Percentiles rank a stretch among this genome's conserved stretches.
Evolutionary conservation across 2,888 invertebrate genomes (phyloP).

Genomic region (Macrosiphum euphorbiae): DNA sequence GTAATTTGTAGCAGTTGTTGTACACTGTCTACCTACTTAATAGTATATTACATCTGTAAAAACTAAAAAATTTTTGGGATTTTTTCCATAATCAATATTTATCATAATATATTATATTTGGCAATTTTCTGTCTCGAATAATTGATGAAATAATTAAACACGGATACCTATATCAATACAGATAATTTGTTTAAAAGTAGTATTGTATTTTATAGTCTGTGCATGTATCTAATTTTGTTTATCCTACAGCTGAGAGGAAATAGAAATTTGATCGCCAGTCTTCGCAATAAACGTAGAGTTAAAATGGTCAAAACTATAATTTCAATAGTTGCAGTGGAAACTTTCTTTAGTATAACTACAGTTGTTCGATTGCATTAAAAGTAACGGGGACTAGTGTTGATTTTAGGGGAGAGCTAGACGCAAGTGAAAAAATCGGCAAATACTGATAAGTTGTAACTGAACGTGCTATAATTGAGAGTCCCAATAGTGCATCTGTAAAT

Average conservation of each 20-base stretch:
- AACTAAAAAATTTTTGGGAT: neutral
- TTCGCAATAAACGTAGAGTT: neutral
- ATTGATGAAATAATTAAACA: neutral
- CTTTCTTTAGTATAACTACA: neutral
- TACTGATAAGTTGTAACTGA: neutral
- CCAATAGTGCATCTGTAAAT: neutral
- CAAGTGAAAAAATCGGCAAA: neutral
- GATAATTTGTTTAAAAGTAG: neutral
- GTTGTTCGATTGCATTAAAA: conserved; percentile 15
- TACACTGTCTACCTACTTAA: no score
- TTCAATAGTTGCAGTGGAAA: neutral
- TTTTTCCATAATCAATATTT: neutral
- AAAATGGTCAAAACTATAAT: neutral
- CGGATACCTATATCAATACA: neutral
- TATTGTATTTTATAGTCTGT: neutral
- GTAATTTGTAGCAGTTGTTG: no score
- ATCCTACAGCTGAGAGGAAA: neutral
- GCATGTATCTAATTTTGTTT: neutral
- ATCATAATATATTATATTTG: neutral
- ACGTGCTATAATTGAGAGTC: neutral
- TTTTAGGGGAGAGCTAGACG: neutral
- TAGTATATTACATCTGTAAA: neutral
- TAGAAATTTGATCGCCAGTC: neutral
- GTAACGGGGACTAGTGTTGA: neutral
- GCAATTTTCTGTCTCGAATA: neutral